phyloP scores from a whole-genome alignment of 2,797 vertebrate genomes.

The Ceryle rudis region DNA sequence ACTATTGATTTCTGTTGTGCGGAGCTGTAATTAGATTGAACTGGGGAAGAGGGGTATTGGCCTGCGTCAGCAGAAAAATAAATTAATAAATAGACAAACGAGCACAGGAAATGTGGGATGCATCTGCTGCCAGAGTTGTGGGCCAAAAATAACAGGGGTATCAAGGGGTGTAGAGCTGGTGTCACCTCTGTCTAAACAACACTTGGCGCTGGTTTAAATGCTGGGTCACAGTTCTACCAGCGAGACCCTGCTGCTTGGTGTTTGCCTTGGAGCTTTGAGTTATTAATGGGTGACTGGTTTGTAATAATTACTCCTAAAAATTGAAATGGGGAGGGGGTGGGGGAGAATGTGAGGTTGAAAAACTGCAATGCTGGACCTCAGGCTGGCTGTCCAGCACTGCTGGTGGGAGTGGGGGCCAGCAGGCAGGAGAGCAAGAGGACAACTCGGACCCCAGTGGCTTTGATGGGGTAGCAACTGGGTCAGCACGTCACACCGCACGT shows the following conservation, averaged over 20 bases:
- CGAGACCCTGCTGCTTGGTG: background rate
- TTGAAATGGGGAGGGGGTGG: background rate
- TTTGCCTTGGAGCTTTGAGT: background rate
- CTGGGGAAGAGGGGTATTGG: slow-evolving; percentile 79
- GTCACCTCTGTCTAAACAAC: background rate
- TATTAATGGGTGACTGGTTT: background rate
- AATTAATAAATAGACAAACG: slow-evolving; percentile 61
- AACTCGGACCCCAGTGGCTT: background rate
- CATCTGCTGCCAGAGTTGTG: fast-evolving
- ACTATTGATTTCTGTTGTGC: slow-evolving; percentile 86
- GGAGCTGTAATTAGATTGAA: slow-evolving; percentile 93
- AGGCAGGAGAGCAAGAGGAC: background rate
- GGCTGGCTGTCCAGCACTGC: background rate
- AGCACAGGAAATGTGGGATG: slow-evolving; percentile 25
- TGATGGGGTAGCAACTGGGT: background rate
- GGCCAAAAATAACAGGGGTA: background rate
- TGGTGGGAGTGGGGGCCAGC: background rate
- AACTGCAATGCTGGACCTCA: background rate
- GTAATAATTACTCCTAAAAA: background rate
- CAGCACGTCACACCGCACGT: fast-evolving
- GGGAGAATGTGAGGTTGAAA: background rate
- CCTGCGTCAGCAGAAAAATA: slow-evolving; percentile 84
- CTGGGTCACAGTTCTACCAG: background rate
- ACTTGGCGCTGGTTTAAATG: fast-evolving
- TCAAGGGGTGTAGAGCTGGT: background rate